Conservation (phyloP, 2,888 invertebrate genomes). For the Matsumyia berberina region DNA sequence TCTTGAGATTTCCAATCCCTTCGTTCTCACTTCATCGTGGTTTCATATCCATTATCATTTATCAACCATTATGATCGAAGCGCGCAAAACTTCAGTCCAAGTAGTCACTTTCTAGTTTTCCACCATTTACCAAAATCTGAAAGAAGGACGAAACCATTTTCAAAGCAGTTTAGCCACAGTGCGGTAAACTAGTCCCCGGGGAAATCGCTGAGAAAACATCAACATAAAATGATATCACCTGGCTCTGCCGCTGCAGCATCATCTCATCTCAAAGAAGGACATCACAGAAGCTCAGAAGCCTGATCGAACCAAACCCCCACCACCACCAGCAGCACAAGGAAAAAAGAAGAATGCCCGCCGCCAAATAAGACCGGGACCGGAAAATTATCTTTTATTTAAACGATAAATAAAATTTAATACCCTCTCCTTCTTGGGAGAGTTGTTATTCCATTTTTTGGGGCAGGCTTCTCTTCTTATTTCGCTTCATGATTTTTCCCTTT, state of each 20-base stretch:
- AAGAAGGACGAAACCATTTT: conserved; percentile 29
- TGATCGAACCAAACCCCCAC: background rate
- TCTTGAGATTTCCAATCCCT: too few species aligned
- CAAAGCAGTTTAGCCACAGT: conserved; percentile 43
- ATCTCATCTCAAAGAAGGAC: conserved; percentile 44
- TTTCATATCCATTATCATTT: conserved; percentile 64
- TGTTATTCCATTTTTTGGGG: conserved; percentile 23
- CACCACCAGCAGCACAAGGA: too few species aligned
- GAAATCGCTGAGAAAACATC: conserved; percentile 65
- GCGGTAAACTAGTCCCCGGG: conserved; percentile 67
- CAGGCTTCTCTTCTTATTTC: conserved; percentile 28
- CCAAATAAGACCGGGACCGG: background rate
- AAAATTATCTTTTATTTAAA: conserved; percentile 72
- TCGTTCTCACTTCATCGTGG: too few species aligned
- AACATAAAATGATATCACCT: conserved; percentile 73
- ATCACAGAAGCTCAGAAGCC: background rate
- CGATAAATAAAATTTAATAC: conserved; percentile 75
- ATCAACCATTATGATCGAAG: conserved; percentile 55
- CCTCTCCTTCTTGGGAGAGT: conserved; percentile 48
- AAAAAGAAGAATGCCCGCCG: conserved; percentile 31
- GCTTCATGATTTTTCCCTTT: conserved; percentile 56
- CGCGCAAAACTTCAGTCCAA: conserved; percentile 9
- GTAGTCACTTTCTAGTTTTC: background rate
- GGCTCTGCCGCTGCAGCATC: conserved; percentile 57
- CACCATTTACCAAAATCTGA: conserved; percentile 47